A percentile compares a stretch with the other conserved stretches of the same genome.
Evolutionary conservation across 2,888 invertebrate genomes (phyloP).

Genomic region (Chloroclystis v-ata): DNA sequence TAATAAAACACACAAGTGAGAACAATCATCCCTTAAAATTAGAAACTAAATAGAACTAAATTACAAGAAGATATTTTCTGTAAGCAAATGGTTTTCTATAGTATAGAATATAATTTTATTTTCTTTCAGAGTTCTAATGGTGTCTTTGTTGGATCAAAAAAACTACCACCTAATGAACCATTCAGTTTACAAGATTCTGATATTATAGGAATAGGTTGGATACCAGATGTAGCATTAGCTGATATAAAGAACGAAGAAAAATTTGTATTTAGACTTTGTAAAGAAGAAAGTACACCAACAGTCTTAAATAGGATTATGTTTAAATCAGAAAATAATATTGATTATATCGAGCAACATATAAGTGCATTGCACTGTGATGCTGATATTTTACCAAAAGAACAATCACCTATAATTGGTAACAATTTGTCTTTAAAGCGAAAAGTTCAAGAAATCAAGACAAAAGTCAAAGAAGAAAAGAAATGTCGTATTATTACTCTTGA

Average conservation of each 20-base stretch:
- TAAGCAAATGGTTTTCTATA: too few relatives aligned
- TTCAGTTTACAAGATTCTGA: conserved; percentile 60
- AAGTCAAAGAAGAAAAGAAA: conserved; percentile 29
- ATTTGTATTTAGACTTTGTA: conserved; percentile 56
- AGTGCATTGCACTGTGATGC: conserved; percentile 30
- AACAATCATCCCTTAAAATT: too few relatives aligned
- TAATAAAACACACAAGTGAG: too few relatives aligned
- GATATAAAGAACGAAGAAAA: conserved; percentile 55
- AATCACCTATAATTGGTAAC: conserved; percentile 31
- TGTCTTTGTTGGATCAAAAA: conserved; percentile 69
- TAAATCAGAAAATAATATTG: conserved; percentile 49
- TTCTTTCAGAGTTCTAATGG: conserved; percentile 81
- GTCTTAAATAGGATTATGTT: conserved; percentile 43
- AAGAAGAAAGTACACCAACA: conserved; percentile 31
- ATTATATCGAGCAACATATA: conserved; percentile 44
- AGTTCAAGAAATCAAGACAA: conserved; percentile 30
- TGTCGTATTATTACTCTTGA: conserved; percentile 21
- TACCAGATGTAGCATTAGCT: conserved; percentile 41
- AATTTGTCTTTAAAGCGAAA: conserved; percentile 51
- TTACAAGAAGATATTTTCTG: too few relatives aligned
- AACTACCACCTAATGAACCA: conserved; percentile 53
- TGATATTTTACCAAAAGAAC: conserved; percentile 2
- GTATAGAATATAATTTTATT: too few relatives aligned
- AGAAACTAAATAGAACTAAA: too few relatives aligned
- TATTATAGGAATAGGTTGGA: conserved; percentile 77